Percentiles rank a stretch among this genome's conserved stretches.
These are phyloP conservation scores for Drosophila anceps DNA, from an alignment of 2,888 invertebrate species.

Conservation along the genomic window DNA sequence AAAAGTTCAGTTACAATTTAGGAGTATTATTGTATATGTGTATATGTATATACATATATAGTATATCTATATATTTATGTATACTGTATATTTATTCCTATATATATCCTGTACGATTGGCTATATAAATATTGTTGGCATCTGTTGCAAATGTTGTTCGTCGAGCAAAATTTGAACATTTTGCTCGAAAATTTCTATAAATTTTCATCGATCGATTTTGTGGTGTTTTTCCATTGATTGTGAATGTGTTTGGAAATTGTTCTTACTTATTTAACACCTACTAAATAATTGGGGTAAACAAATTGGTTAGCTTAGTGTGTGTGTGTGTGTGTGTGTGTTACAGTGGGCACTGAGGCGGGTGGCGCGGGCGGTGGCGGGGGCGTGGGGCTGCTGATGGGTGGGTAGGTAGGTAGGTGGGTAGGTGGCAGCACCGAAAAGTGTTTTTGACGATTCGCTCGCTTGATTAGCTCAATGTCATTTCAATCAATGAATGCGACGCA, in stretches of 20 bases:
- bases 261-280: slow-evolving; percentile 4
- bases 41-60: too few species aligned
- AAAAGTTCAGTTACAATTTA: too few species aligned
- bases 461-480: slow-evolving; percentile 65
- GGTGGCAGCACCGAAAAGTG: slow-evolving; percentile 13
- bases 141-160: neutral
- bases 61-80: neutral
- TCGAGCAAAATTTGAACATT: neutral
- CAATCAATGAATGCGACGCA: slow-evolving; percentile 46
- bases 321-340: neutral
- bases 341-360: neutral
- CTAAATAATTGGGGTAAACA: slow-evolving; percentile 13
- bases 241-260: neutral
- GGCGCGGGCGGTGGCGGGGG: neutral
- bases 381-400: too few species aligned
- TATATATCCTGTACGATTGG: neutral
- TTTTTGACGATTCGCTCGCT: slow-evolving; percentile 27
- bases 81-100: neutral
- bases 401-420: too few species aligned
- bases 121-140: neutral
- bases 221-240: neutral
- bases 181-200: neutral
- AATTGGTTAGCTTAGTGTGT: slow-evolving; percentile 4
- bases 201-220: neutral
- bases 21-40: too few species aligned